These are phyloP conservation scores for Falco peregrinus DNA, from an alignment of 2,797 vertebrate species.

Conservation along the genomic window DNA sequence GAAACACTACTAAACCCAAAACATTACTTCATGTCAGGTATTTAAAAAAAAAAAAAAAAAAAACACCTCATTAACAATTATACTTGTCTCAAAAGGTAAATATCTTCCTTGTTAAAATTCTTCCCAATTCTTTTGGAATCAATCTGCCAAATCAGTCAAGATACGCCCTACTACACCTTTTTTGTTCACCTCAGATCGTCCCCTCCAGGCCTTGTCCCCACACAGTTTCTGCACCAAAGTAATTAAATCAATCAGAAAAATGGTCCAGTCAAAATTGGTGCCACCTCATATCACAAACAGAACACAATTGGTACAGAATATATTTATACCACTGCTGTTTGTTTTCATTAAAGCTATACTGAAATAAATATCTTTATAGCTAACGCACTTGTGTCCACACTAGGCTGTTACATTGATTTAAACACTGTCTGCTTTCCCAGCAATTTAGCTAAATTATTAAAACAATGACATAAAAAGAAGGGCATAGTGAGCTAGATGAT, in stretches of 20 bases:
- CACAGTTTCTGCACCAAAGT: background rate
- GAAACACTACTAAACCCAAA: background rate
- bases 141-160: background rate
- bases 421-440: constrained; percentile 24
- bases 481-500: background rate
- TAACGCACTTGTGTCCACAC: constrained; percentile 13
- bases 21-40: background rate
- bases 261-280: background rate
- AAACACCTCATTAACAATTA: background rate
- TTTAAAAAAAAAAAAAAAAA: background rate
- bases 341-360: background rate
- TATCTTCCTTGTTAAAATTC: background rate
- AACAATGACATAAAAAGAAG: constrained; percentile 41
- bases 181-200: background rate
- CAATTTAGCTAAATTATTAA: constrained; percentile 53
- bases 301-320: background rate
- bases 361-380: constrained; percentile 25
- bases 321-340: background rate
- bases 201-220: background rate
- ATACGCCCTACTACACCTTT: background rate
- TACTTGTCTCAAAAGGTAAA: background rate
- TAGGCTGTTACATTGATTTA: constrained; percentile 46
- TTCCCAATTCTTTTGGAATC: background rate
- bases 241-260: background rate
- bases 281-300: background rate